A percentile compares a stretch with the other conserved stretches of the same genome.
These are phyloP conservation scores for Drosophila tani DNA, from an alignment of 1,140 invertebrate species.

Conservation along the genomic window DNA sequence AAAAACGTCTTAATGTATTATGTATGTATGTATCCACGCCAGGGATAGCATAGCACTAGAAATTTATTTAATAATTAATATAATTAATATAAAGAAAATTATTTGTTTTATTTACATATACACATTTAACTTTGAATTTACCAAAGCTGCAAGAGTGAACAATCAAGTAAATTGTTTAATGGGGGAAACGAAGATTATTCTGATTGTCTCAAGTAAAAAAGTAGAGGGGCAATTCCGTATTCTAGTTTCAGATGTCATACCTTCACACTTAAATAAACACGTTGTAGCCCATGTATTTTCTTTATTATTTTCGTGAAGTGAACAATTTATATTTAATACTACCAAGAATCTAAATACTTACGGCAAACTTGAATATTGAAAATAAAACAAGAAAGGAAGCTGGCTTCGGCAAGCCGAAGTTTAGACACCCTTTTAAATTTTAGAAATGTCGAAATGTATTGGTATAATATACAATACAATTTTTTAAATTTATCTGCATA, in stretches of 20 bases:
- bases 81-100: too few relatives aligned
- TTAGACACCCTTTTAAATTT: too few relatives aligned
- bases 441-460: too few relatives aligned
- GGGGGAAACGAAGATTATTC: constrained; percentile 4
- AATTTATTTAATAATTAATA: background rate
- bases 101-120: background rate
- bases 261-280: background rate
- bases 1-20: background rate
- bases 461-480: too few relatives aligned
- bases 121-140: constrained; percentile 38
- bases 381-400: too few relatives aligned
- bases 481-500: too few relatives aligned
- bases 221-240: background rate
- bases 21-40: too few relatives aligned
- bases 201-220: constrained; percentile 38
- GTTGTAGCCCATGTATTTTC: constrained; percentile 13
- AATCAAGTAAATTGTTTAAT: constrained; percentile 41
- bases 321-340: too few relatives aligned
- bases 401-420: too few relatives aligned
- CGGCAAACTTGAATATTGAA: too few relatives aligned
- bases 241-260: constrained; percentile 4
- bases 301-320: constrained; percentile 56
- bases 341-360: too few relatives aligned
- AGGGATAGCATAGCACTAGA: too few relatives aligned
- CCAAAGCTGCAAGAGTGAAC: constrained; percentile 26